These are phyloP conservation scores for Pseudobourletiella spinata DNA, from an alignment of 1,140 invertebrate genomes.

Conservation along the genomic window DNA sequence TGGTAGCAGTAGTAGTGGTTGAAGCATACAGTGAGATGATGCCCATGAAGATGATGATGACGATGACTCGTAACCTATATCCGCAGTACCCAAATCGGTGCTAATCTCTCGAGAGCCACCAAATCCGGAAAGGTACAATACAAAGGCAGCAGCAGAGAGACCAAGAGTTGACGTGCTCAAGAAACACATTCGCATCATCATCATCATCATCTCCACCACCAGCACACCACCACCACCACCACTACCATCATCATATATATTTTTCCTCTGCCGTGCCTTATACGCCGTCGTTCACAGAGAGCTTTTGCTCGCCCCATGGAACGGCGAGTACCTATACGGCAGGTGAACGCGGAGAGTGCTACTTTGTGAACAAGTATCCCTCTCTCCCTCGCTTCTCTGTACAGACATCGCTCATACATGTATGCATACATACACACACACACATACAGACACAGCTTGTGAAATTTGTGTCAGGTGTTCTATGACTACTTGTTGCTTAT, in stretches of 20 bases:
- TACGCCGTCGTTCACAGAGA: no score
- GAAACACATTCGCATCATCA: no score
- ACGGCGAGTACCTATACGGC: background rate
- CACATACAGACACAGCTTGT: no score
- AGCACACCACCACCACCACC: background rate
- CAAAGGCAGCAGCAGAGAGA: no score
- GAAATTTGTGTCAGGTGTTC: conserved; percentile 21
- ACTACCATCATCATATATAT: background rate
- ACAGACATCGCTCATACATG: no score
- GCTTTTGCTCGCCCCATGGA: background rate
- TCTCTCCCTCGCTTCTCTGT: no score
- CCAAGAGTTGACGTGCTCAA: no score
- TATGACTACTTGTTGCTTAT: background rate
- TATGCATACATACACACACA: background rate
- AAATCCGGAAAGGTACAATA: conserved; percentile 11
- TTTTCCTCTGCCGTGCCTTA: no score
- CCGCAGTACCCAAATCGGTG: conserved; percentile 8
- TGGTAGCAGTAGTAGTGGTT: no score
- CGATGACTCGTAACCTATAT: conserved; percentile 1
- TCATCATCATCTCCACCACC: no score
- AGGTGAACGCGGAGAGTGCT: conserved; percentile 3
- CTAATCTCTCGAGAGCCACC: conserved; percentile 2
- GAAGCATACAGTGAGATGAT: no score
- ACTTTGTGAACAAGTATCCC: conserved; percentile 3
- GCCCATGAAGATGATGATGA: background rate